Evolutionary conservation across 2,113 vertebrate genomes (phyloP).

Genomic region (Strigops habroptila): DNA sequence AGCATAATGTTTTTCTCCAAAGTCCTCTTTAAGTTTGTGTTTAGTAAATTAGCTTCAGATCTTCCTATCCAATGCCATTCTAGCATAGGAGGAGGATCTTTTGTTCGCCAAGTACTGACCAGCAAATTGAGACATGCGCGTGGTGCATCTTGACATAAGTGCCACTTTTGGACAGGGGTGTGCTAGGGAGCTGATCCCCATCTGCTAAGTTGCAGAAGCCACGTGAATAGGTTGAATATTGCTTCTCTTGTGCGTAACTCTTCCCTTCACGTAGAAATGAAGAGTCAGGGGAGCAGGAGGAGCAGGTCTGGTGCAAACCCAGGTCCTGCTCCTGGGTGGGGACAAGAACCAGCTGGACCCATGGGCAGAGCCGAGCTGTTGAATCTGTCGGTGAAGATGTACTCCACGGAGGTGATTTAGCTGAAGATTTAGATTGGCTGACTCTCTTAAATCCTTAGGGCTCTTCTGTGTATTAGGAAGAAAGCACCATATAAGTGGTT

Average conservation of each 20-base stretch:
- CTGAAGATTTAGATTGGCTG: neutral
- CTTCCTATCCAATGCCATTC: neutral
- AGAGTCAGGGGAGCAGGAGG: neutral
- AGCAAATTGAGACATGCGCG: accelerated
- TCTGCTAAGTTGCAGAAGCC: neutral
- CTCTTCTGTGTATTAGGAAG: neutral
- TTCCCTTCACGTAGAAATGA: neutral
- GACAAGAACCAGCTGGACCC: neutral
- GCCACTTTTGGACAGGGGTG: accelerated
- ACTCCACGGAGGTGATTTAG: neutral
- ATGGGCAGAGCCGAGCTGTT: neutral
- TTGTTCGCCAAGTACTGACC: neutral
- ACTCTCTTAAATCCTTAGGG: neutral
- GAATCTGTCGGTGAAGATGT: neutral
- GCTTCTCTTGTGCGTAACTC: neutral
- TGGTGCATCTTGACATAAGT: accelerated
- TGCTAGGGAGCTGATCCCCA: neutral
- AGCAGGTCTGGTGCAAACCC: neutral
- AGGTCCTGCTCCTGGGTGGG: neutral
- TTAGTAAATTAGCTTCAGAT: constrained; percentile 17
- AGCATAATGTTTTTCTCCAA: constrained; percentile 4
- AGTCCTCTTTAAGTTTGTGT: neutral
- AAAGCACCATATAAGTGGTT: neutral
- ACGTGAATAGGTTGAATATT: neutral
- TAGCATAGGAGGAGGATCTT: neutral